Base-by-base conservation (phyloP, 2,797 vertebrate genomes). In the Sebastes nivosus region DNA sequence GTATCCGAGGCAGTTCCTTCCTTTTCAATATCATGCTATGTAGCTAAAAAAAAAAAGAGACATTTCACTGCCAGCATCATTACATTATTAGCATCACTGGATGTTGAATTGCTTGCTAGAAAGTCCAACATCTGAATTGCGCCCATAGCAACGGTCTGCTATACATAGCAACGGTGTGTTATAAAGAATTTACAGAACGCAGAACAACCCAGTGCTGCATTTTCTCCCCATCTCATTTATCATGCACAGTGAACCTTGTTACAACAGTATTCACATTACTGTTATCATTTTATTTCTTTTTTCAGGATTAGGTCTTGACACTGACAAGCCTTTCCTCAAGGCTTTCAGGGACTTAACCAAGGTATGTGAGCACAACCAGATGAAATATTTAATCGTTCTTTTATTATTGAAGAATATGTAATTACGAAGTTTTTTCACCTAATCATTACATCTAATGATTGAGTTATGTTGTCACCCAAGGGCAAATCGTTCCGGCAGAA, bases 261-360 rank as follows among this genome's bases (percentile, higher is more conserved):
- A 25, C 22, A 13, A 34, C 16, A 16, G 5, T 16, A n/a, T 7
- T 67, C 5, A 77, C 46, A 3, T 64, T 30, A 18, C 13, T 60
- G 18, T 58, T 58, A 6, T n/a, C 30, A 38, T 27, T 27, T 6
- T 29, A 13, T 18, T 68, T 70, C 4, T 27, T 78, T 38, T 68
- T 67, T 7, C 72, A 95, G 94, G 0, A 68, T 1, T 42, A 4
- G 11, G 8, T 24, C 11, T 63, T 63, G 61, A 83, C 13, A 8
- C 72, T n/a, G 84, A 89, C 58, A 50, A 89, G 30, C 78, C 91
- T 30, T 85, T 83, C 77, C 55, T 91, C 1, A 75, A 71, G 1
- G 20, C 74, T 10, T 67, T 82, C 60, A 75, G 13, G 9, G 72
- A 74, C 22, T 38, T 78, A 25, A 14, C 38, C 22, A 2, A 86